Evolutionary conservation across 2,113 vertebrate species (phyloP), one percentile per base, ranked within the genome.

Genomic region (Elephas maximus): DNA sequence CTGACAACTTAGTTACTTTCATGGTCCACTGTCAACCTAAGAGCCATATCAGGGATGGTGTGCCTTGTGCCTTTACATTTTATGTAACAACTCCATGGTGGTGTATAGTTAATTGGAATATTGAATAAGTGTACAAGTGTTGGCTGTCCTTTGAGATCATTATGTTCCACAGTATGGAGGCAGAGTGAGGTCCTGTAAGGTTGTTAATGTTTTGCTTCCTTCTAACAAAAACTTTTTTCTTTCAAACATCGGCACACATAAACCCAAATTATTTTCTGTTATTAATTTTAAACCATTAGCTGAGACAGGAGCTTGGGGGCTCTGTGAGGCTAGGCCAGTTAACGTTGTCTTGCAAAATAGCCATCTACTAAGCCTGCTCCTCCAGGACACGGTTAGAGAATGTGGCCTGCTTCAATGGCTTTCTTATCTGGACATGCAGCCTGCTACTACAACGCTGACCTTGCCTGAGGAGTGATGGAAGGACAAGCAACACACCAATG

Each of bases 151-250:
- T 71, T 71, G 33, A 33, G 10, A n/a, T 71, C 1, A 71, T 71
- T 67, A 30, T 9, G 24, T 45, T 76, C 73, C 44, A 41, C 4
- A 2, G 8, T 15, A 48, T 48, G 76, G 24, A 78, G 44, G 24
- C 12, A 28, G 76, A 48, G 24, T 48, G 2, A 6, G 44, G 24
- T 78, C 74, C 26, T 78, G 44, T 45, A 48, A 45, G 44, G 5
- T 78, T 77, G 23, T 45, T 45, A 77, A 45, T 45, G 21, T 93
- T 89, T 91, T 91, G 24, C 17, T 60, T 95, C 37, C 14, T 94
- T 73, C 37, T 37, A 82, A 79, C 0, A 81, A 67, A 76, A 51
- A 69, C 62, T 88, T 93, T 63, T 5, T 74, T 80, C 65, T 41
- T 30, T 30, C n/a, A 63, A 41, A 41, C 11, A 94, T 60, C 63